These are phyloP conservation scores for Drosophila neonasuta DNA, from an alignment of 2,888 invertebrate genomes.

Conservation along the genomic window DNA sequence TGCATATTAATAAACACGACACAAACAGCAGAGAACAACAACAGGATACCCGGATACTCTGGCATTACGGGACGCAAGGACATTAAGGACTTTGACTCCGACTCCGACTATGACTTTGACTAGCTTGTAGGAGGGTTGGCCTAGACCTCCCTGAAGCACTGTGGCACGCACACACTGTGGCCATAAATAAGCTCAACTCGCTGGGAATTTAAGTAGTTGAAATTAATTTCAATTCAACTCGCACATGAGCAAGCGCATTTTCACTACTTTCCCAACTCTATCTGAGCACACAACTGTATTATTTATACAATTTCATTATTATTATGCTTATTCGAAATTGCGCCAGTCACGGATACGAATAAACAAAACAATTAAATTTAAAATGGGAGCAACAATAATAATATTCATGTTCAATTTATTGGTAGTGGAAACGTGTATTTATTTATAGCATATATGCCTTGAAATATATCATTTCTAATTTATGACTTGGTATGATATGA, in stretches of 20 bases:
- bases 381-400: slow-evolving; percentile 2
- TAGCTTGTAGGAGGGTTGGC: not conserved
- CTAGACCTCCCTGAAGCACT: slow-evolving; percentile 12
- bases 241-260: slow-evolving; percentile 19
- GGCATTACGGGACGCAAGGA: slow-evolving; percentile 25
- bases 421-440: not conserved
- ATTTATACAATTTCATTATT: slow-evolving; percentile 8
- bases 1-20: slow-evolving; percentile 72
- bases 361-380: slow-evolving; percentile 3
- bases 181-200: slow-evolving; percentile 60
- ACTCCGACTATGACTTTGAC: slow-evolving; percentile 7
- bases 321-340: not conserved
- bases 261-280: not conserved
- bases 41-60: slow-evolving; percentile 20
- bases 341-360: slow-evolving; percentile 8
- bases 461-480: not conserved
- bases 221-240: slow-evolving; percentile 64
- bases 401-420: not conserved
- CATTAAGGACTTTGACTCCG: slow-evolving; percentile 18
- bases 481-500: not conserved
- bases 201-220: slow-evolving; percentile 61
- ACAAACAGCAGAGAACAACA: slow-evolving; percentile 13
- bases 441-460: not conserved
- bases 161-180: slow-evolving; percentile 59
- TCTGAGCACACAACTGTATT: not conserved